Percentiles rank a stretch among this genome's conserved stretches.
Conservation (phyloP, 2,113 vertebrate genomes). For the Rhinogobius similis region DNA sequence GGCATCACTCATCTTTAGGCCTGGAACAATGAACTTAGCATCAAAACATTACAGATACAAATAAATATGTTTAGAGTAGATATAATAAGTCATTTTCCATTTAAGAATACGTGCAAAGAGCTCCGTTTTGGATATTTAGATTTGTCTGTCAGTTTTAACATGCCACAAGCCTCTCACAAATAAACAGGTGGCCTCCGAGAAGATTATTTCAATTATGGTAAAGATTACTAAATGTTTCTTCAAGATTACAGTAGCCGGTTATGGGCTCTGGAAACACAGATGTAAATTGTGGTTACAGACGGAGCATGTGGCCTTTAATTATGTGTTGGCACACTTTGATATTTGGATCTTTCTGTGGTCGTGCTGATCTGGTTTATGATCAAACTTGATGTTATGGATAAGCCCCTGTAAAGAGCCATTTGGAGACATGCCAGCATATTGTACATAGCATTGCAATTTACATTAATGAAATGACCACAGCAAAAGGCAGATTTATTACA, state of each 20-base stretch:
- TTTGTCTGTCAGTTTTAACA: not conserved
- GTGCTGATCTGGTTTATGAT: constrained; percentile 43
- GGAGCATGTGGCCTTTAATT: constrained; percentile 55
- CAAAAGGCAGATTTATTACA: constrained; percentile 68
- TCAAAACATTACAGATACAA: constrained; percentile 32
- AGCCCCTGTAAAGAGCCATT: constrained; percentile 53
- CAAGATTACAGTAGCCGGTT: constrained; percentile 37
- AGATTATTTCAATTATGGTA: constrained; percentile 10
- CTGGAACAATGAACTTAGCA: not conserved
- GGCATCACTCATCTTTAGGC: constrained; percentile 26
- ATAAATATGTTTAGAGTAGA: constrained; percentile 18
- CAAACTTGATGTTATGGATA: constrained; percentile 51
- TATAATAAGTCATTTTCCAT: constrained; percentile 6
- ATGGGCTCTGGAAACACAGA: constrained; percentile 49
- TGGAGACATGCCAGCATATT: constrained; percentile 66
- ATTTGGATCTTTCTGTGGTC: constrained; percentile 54
- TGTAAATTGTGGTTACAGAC: constrained; percentile 56
- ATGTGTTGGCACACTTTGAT: constrained; percentile 55
- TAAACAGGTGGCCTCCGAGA: not conserved
- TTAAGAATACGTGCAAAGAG: constrained; percentile 25
- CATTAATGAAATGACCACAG: constrained; percentile 72
- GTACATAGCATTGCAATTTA: constrained; percentile 71
- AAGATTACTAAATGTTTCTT: constrained; percentile 36
- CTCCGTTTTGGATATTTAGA: not conserved
- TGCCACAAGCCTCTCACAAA: not conserved